Conservation (phyloP, 2,113 vertebrate species). For the Melanotaenia duboulayi region DNA sequence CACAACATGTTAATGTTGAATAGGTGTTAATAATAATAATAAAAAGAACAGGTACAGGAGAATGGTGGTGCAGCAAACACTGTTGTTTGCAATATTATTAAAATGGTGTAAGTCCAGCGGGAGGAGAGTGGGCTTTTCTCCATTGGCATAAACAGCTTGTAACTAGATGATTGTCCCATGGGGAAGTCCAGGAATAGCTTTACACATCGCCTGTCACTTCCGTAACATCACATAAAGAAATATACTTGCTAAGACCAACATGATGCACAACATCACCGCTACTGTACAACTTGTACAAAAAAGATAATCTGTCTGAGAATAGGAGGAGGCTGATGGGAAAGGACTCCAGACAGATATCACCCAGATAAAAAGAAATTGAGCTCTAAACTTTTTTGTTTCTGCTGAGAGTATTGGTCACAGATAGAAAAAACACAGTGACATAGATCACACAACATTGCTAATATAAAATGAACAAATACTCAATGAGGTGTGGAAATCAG, state of each 20-base stretch:
- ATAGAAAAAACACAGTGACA: too few species aligned
- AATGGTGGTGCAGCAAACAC: too few species aligned
- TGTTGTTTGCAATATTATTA: too few species aligned
- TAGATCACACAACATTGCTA: too few species aligned
- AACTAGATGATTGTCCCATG: neutral
- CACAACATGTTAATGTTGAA: neutral
- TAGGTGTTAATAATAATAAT: neutral
- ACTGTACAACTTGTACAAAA: neutral
- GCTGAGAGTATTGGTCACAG: too few species aligned
- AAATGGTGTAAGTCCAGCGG: too few species aligned
- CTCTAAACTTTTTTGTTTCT: too few species aligned
- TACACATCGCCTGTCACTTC: neutral
- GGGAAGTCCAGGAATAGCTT: slow-evolving; percentile 6
- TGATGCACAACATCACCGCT: neutral
- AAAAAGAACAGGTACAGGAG: too few species aligned
- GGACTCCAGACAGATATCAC: too few species aligned
- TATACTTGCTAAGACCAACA: slow-evolving; percentile 8
- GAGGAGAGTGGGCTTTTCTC: neutral
- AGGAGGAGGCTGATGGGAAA: neutral
- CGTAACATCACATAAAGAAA: neutral
- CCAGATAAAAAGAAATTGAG: too few species aligned
- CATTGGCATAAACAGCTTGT: slow-evolving; percentile 1
- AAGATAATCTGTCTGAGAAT: neutral
- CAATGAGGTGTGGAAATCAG: too few species aligned
- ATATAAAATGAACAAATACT: too few species aligned